Evolutionary conservation across 35 echinoderm and acorn worm species (phyloP), one percentile per base, ranked within the genome.

Genomic region (Anneissia japonica): DNA sequence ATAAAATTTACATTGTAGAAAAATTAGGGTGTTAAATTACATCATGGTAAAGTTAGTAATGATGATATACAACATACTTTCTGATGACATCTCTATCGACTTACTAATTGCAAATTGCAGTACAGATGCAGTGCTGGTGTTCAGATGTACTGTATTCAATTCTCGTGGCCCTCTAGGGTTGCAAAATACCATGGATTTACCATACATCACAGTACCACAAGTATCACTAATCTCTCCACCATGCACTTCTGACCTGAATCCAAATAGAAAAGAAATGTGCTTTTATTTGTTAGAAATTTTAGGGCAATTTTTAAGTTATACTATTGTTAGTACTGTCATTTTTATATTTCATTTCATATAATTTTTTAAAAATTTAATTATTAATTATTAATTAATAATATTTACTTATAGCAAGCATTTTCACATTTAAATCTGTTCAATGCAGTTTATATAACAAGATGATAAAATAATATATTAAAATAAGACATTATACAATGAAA

Each of bases 51-150:
- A 3, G 13, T 72, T 23, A 78, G 31, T 32, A 78, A 78, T 78
- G 10, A 78, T 78, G 76, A 14, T 30, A 14, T 30, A 78, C 26
- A 78, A 14, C 31, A 12, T 14, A 13, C 31, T 10, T 30, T 30
- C 30, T 11, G 10, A 11, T 81, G 79, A 11, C 39, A 10, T 14
- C 55, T 72, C 14, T 16, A 37, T 72, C 4, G 21, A 95, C 95
- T 93, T 81, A 97, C 95, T 89, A 26, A 93, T 79, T 5, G 95
- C 95, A 88, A 97, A 97, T 36, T 97, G 95, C 35, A 97, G 72
- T 2, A 86, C 89, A 82, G 95, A 88, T 36, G 91, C 95, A 39
- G 91, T 93, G 28, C 91, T 91, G 33, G 91, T 93, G 46, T 97
- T 97, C 12, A 97, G 83, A 35, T 93, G 92, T 1, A 88, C 91